These are phyloP conservation scores for Chelidonichthys spinosus DNA, from an alignment of 2,797 vertebrate genomes.

Conservation along the genomic window DNA sequence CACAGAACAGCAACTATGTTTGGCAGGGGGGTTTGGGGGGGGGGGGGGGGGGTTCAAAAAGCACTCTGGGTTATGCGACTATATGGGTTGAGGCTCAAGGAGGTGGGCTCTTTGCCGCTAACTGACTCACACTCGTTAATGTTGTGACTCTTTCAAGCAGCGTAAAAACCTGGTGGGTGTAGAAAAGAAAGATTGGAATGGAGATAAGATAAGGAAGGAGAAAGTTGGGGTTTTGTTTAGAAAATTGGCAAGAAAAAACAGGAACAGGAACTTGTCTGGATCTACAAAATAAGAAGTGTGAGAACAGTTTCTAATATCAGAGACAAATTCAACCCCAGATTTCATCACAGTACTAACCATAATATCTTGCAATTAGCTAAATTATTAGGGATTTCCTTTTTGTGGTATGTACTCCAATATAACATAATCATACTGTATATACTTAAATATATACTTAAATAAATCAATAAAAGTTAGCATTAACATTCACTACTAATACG, in stretches of 20 bases:
- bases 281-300: conserved; percentile 52
- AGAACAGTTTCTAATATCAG: conserved; percentile 72
- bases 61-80: conserved; percentile 76
- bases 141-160: conserved; percentile 90
- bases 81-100: conserved; percentile 72
- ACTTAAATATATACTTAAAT: conserved; percentile 14
- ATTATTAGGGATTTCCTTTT: not conserved
- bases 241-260: conserved; percentile 64
- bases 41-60: conserved; percentile 67
- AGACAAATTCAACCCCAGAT: conserved; percentile 53
- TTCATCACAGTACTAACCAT: conserved; percentile 36
- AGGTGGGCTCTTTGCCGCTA: conserved; percentile 76
- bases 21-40: conserved; percentile 47
- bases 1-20: conserved; percentile 79
- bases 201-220: conserved; percentile 79
- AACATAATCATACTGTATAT: conserved; percentile 49
- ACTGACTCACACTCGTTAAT: conserved; percentile 89
- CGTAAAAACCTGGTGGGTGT: conserved; percentile 87
- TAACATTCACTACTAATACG: conserved; percentile 33
- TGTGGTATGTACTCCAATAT: conserved; percentile 67
- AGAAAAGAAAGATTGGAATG: conserved; percentile 81
- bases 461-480: conserved; percentile 48
- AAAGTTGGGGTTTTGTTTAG: conserved; percentile 26
- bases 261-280: conserved; percentile 60
- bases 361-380: not conserved